Evolutionary conservation across 2,888 invertebrate species (phyloP), one percentile per base, ranked within the genome.

Genomic region (Andrena chrysosceles): DNA sequence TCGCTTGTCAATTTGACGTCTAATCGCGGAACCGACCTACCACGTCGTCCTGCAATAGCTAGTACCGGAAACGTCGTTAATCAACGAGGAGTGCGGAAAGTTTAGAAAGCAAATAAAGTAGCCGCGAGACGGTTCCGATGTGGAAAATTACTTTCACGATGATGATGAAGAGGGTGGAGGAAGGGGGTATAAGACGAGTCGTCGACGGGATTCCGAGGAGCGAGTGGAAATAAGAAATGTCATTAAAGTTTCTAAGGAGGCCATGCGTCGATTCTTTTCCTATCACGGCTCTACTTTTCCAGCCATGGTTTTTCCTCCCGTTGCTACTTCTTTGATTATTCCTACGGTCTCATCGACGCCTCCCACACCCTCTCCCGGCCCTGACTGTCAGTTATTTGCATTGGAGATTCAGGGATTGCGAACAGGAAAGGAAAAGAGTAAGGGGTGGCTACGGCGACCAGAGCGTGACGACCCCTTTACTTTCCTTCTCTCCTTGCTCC

Each of bases 161-260:
- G 83, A 81, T 66, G 86, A 76, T 26, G 80, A 66, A 62, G 60
- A 31, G 35, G 69, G 23, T 33, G 23, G 2, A 20, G 23, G 26
- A 23, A 16, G 29, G 49, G 20, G 10, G 54, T 82, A 74, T 77
- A 74, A 78, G 69, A 62, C 67, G 81, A 80, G 69, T 75, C 62
- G 76, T 81, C 77, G 81, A 68, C 62, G 79, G 59, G 69, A 48
- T 63, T 52, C 81, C 54, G 26, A 77, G 66, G 31, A 70, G 74
- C 67, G 77, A 63, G 82, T 81, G 85, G 87, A 89, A 91, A 90
- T 91, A 91, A 91, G 90, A 90, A 90, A 90, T 90, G 89, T 89
- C 90, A 89, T 90, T 91, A 91, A 90, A 91, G 89, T 90, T 90
- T 88, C 85, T 79, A 84, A 69, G 84, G 60, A 68, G 76, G 29